Conservation (phyloP, 2,888 invertebrate species). For the Mesodorylaimus sp. region DNA sequence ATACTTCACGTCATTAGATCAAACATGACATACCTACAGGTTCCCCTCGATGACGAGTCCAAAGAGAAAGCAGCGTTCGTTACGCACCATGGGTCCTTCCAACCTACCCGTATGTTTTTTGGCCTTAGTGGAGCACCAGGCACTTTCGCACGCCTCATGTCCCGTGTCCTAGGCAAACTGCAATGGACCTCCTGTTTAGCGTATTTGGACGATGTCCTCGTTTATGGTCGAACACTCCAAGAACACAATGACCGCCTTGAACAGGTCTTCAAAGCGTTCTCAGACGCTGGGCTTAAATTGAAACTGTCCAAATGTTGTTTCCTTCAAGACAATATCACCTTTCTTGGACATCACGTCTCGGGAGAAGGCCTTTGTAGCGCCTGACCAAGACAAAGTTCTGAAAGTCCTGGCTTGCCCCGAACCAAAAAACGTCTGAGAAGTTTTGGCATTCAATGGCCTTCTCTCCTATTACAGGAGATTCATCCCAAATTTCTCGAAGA, state of each 20-base stretch:
- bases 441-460: constrained; percentile 2
- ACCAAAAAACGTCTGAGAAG: background rate
- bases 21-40: constrained; percentile 7
- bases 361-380: constrained; percentile 1
- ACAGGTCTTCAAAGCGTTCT: too few relatives aligned
- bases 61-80: constrained; percentile 12
- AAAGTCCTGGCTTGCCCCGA: background rate
- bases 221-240: background rate
- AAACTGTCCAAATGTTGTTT: too few relatives aligned
- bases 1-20: constrained; percentile 9
- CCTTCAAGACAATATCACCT: too few relatives aligned
- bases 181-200: background rate
- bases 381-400: constrained; percentile 1
- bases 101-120: constrained; percentile 13
- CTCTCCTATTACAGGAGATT: constrained; percentile 6
- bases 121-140: constrained; percentile 14
- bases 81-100: constrained; percentile 11
- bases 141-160: constrained; percentile 13
- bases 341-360: too few relatives aligned
- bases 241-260: too few relatives aligned
- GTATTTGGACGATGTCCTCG: constrained; percentile 8
- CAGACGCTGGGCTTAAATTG: too few relatives aligned
- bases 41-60: constrained; percentile 9
- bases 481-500: background rate
- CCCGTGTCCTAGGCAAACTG: background rate